These are phyloP conservation scores for Ericerus pela DNA, from an alignment of 1,140 invertebrate species.

Conservation along the genomic window DNA sequence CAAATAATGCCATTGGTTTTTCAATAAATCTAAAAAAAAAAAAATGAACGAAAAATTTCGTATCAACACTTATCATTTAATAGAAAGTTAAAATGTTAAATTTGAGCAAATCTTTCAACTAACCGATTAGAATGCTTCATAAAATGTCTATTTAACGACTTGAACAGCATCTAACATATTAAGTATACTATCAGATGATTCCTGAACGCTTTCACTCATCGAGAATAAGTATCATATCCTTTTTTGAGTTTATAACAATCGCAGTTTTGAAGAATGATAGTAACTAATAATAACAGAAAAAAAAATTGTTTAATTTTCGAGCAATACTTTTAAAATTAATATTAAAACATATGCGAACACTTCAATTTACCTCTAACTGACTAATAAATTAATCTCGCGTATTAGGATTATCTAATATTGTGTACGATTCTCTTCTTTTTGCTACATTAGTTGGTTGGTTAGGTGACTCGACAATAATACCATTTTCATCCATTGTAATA, in stretches of 20 bases:
- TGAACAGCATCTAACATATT: constrained; percentile 44
- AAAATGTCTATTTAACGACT: constrained; percentile 45
- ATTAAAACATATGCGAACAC: constrained; percentile 11
- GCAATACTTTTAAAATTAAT: background rate
- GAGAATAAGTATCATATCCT: constrained; percentile 36
- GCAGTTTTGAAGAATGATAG: constrained; percentile 61
- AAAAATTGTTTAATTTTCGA: background rate
- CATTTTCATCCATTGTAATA: constrained; percentile 23
- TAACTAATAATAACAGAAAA: constrained; percentile 34
- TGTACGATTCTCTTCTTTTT: constrained; percentile 61
- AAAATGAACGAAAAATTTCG: too few species aligned
- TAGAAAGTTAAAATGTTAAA: background rate
- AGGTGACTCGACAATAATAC: constrained; percentile 38
- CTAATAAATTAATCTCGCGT: constrained; percentile 71
- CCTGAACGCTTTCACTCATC: constrained; percentile 37
- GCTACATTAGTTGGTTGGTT: constrained; percentile 50
- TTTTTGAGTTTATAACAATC: constrained; percentile 49
- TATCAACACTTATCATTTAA: too few species aligned
- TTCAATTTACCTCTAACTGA: constrained; percentile 69
- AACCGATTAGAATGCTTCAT: constrained; percentile 67
- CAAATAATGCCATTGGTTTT: constrained; percentile 53
- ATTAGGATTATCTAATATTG: constrained; percentile 67
- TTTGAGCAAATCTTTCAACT: constrained; percentile 12
- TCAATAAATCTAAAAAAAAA: constrained; percentile 59
- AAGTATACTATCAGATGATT: constrained; percentile 40